Evolutionary conservation across 2,888 invertebrate species (phyloP), one percentile per base, ranked within the genome.

Genomic region (Heliconius aoede): DNA sequence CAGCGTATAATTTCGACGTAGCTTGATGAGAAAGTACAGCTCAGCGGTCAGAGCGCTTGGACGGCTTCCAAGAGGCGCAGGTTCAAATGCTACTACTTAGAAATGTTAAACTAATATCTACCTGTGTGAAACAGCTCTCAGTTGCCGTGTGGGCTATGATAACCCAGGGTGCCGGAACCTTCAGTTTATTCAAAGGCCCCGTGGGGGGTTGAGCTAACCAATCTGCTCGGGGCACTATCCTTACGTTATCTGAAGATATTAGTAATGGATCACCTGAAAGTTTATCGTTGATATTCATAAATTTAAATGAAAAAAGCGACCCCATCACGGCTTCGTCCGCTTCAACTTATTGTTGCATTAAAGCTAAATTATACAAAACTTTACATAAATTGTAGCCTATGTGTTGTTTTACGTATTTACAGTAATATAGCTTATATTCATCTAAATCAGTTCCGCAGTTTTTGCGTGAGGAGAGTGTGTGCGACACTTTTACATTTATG

Each of bases 131-230:
- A 84, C 97, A 97, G 72, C 90, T 90, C 79, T 95, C 95, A 0
- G 96, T 95, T 2, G 95, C 96, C 0, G 97, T 96, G 81, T 96
- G 96, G 0, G 95, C 92, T 75, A 97, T 96, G 69, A 96, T 95
- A 1, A 96, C 95, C 85, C 95, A 91, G 0, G 93, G 91, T 1
- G 94, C 91, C 0, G 95, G 94, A 21, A 87, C 88, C 13, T 78
- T 83, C n/a, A 94, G 82, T 5, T 82, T 81, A 15, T 88, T 86
- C 73, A 96, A 78, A 0, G 83, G 81, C 0, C 83, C 84, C 36
- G 88, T 92, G 0, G 95, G 94, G 0, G 96, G 96, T 84, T 96
- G 95, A 0, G 97, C 97, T 0, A 95, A 87, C 97, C 97, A 97
- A 75, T 96, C 95, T 0, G 90, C 86, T 51, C 96, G 89, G 3